Base-by-base conservation (phyloP, 2,113 vertebrate genomes). In the Phylloscopus whistleri region DNA sequence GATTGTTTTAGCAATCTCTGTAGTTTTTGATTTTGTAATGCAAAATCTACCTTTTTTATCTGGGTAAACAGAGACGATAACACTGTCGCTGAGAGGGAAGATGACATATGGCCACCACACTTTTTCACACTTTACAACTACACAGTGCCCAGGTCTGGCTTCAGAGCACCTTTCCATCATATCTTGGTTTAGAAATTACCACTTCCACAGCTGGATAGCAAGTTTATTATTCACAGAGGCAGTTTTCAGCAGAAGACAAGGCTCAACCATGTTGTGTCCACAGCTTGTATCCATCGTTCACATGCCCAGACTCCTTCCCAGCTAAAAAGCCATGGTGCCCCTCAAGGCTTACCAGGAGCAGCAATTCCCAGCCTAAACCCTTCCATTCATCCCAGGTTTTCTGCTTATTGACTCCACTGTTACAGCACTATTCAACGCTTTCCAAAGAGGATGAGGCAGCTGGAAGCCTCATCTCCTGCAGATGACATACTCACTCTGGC, bases 401-500 rank as follows among this genome's bases (percentile, higher is more conserved):
- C 41, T 90, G 56, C 67, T 95, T 14, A 53, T 16, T 39, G 75
- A 48, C 94, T 92, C 31, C 28, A 9, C 30, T 44, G 56, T 84
- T 10, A 30, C 6, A 78, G 56, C 8, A 2, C 24, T 76, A 49
- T 78, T 46, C 92, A 86, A 35, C 0, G 15, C 70, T 58, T 88
- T 49, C 82, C 68, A 89, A 87, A 92, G 88, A 75, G 35, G 14
- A 64, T 22, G 69, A 95, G 92, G 83, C 69, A 87, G 83, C 89
- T 88, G 10, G 9, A 91, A 86, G 73, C 85, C 39, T 96, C 83
- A 58, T 69, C 86, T 79, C 49, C 1, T 6, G 22, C 68, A 92
- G 95, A 97, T 95, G 96, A 97, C 87, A 95, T 80, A 95, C 90
- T 89, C 2, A 3, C 74, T 95, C 86, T 75, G 78, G 90, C 93